These are phyloP conservation scores for Onychomys leucogaster DNA, from an alignment of 2,797 vertebrate species.

Conservation along the genomic window DNA sequence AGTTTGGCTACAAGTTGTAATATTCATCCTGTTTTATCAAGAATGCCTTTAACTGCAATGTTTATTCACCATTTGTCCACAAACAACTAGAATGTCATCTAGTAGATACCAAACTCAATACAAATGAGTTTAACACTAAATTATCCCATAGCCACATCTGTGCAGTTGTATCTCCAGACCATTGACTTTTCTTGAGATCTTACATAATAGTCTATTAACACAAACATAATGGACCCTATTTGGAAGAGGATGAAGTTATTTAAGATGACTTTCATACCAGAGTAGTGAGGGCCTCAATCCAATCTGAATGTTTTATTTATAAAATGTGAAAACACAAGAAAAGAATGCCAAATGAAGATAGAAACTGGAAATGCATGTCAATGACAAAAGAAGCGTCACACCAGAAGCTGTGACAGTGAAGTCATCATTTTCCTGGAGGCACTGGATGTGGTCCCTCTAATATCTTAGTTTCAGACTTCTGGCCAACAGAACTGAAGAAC, in stretches of 20 bases:
- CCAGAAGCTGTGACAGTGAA: background rate
- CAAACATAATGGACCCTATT: background rate
- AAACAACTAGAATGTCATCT: slow-evolving; percentile 16
- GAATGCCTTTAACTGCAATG: slow-evolving; percentile 62
- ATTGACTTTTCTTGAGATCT: slow-evolving; percentile 13
- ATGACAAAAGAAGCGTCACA: background rate
- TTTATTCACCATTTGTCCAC: slow-evolving; percentile 64
- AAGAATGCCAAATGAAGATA: background rate
- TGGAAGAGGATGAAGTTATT: background rate
- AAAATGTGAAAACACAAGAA: background rate
- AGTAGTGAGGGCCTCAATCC: background rate
- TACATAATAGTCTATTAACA: background rate
- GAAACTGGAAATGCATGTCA: background rate
- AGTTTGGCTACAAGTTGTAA: background rate
- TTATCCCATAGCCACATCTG: background rate
- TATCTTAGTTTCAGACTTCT: background rate
- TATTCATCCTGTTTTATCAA: background rate
- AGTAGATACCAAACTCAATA: background rate
- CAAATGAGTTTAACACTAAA: slow-evolving; percentile 4
- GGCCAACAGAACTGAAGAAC: background rate
- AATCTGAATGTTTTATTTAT: background rate
- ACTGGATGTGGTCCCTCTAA: background rate
- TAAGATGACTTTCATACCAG: background rate
- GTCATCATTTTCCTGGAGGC: background rate
- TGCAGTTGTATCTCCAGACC: background rate